phyloP scores from a whole-genome alignment of 1,140 invertebrate genomes.

The Myzus persicae region DNA sequence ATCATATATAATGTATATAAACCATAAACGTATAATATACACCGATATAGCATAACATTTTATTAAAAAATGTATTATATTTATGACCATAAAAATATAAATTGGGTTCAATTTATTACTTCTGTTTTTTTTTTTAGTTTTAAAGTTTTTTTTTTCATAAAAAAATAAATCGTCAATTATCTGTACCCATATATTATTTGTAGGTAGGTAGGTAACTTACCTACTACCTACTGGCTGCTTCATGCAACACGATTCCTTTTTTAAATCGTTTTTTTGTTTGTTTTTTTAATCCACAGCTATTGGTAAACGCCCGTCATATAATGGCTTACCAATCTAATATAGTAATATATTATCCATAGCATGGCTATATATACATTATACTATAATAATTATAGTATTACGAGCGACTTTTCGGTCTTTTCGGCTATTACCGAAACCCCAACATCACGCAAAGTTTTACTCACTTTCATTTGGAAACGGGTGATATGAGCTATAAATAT shows the following conservation, averaged over 20 bases:
- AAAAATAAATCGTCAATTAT: neutral
- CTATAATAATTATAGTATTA: neutral
- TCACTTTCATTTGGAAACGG: neutral
- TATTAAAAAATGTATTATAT: neutral
- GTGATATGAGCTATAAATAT: constrained; percentile 8
- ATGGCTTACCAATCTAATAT: neutral
- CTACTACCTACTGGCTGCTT: neutral
- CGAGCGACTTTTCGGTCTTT: neutral
- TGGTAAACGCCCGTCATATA: constrained; percentile 31
- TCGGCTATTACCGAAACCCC: neutral
- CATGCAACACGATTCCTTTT: neutral
- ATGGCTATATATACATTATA: neutral
- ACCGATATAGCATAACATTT: neutral
- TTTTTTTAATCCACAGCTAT: neutral
- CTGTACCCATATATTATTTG: neutral
- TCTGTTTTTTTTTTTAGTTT: neutral
- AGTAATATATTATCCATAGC: neutral
- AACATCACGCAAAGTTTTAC: constrained; percentile 30
- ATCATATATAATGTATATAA: neutral
- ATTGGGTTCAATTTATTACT: neutral
- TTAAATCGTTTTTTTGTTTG: constrained; percentile 13
- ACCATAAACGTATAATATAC: neutral
- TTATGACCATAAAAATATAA: neutral
- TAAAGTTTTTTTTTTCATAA: neutral
- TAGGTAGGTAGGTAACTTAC: too few species aligned